Percentiles rank a stretch among this genome's conserved stretches.
These are phyloP conservation scores for Fopius arisanus DNA, from an alignment of 1,140 invertebrate genomes.

Conservation along the genomic window DNA sequence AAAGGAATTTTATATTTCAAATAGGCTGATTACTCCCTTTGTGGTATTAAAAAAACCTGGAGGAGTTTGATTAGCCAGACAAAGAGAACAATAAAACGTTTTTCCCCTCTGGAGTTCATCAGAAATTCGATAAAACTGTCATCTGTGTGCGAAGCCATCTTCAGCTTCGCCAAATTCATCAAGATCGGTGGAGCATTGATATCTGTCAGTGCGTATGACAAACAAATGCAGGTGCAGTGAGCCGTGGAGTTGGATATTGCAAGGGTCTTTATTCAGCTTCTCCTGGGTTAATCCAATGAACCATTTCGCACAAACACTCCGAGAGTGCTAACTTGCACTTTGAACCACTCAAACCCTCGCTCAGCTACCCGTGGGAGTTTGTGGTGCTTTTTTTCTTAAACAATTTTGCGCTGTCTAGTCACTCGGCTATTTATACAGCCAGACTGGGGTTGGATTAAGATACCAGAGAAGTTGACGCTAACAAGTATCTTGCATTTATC, in stretches of 20 bases:
- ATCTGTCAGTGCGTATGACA: not conserved
- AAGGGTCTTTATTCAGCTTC: not conserved
- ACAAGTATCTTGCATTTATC: no score
- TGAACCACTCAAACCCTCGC: not conserved
- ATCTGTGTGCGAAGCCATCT: not conserved
- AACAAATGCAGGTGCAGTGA: not conserved
- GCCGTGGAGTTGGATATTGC: not conserved
- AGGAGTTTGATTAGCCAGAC: no score
- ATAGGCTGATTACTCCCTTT: no score
- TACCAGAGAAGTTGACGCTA: no score
- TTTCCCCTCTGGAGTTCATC: no score
- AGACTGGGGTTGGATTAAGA: no score
- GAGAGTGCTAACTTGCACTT: not conserved
- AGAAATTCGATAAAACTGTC: not conserved
- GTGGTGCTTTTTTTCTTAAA: no score
- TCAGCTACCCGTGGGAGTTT: not conserved
- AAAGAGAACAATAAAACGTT: no score
- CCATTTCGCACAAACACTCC: not conserved
- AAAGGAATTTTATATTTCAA: not conserved
- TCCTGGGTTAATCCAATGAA: not conserved
- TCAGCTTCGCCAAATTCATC: not conserved
- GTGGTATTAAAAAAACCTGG: no score
- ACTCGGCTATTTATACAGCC: no score
- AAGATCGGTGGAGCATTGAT: not conserved
- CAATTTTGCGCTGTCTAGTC: no score